Percentiles rank a stretch among this genome's conserved stretches.
These are phyloP conservation scores for Drosophila demipolita DNA, from an alignment of 2,888 invertebrate genomes.

Conservation along the genomic window DNA sequence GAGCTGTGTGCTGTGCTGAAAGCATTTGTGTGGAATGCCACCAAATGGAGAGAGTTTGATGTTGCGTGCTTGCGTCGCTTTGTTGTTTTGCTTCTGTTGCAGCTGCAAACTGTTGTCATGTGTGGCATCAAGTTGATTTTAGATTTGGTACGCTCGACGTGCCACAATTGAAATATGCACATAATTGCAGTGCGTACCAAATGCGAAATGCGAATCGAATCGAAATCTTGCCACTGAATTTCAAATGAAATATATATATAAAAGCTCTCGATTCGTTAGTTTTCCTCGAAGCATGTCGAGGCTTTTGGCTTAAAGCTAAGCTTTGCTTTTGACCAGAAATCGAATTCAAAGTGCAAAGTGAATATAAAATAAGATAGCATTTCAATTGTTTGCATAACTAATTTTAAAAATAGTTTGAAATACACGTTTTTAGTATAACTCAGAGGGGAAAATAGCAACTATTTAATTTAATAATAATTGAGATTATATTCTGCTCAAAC, in stretches of 20 bases:
- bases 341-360: not conserved
- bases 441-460: not conserved
- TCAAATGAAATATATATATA: not conserved
- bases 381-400: no score
- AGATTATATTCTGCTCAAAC: no score
- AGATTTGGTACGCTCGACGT: slow-evolving; percentile 62
- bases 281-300: not conserved
- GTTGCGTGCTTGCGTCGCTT: slow-evolving; percentile 42
- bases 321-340: not conserved
- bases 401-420: no score
- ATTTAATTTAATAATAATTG: not conserved
- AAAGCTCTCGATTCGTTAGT: not conserved
- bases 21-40: slow-evolving; percentile 61
- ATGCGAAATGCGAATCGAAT: slow-evolving; percentile 33
- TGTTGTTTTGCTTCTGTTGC: slow-evolving; percentile 29
- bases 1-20: slow-evolving; percentile 4
- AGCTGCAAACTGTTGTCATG: slow-evolving; percentile 74
- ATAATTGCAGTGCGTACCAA: slow-evolving; percentile 63
- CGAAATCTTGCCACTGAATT: slow-evolving; percentile 8
- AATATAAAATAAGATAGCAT: no score
- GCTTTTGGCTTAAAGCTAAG: not conserved
- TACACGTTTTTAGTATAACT: not conserved
- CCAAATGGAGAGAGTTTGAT: slow-evolving; percentile 61
- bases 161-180: slow-evolving; percentile 69
- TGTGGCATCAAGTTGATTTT: slow-evolving; percentile 54